Evolutionary conservation across 2,888 invertebrate species (phyloP).

Genomic region (Erebia ligea): DNA sequence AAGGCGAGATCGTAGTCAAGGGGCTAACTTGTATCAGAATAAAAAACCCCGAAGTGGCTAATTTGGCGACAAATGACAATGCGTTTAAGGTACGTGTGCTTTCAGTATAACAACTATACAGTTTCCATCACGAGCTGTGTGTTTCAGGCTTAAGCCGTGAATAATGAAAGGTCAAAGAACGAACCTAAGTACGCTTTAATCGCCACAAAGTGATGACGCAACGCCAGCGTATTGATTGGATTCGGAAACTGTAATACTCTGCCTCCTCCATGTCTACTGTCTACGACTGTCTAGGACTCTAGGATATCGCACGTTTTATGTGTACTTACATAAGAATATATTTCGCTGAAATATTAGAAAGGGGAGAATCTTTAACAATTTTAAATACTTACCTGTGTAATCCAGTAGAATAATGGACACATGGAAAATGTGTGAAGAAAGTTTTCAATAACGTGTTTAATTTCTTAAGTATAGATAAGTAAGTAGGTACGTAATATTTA

Average conservation of each 20-base stretch:
- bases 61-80: no score
- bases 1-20: no score
- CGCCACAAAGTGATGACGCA: slow-evolving; percentile 60
- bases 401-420: not conserved
- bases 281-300: slow-evolving; percentile 2
- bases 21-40: no score
- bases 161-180: slow-evolving; percentile 57
- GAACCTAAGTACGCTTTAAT: slow-evolving; percentile 59
- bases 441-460: no score
- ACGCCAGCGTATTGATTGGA: slow-evolving; percentile 62
- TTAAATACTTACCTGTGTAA: not conserved
- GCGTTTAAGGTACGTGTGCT: not conserved
- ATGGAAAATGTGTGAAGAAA: no score
- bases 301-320: not conserved
- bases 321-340: no score
- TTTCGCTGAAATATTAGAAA: not conserved
- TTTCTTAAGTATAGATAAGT: no score
- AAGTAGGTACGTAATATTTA: no score
- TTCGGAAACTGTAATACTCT: slow-evolving; percentile 13
- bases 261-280: slow-evolving; percentile 17
- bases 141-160: slow-evolving; percentile 31
- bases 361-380: no score
- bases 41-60: no score
- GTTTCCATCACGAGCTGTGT: no score
- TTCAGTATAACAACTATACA: not conserved